These are phyloP conservation scores for Autographa pulchrina DNA, from an alignment of 2,888 invertebrate species.

Conservation along the genomic window DNA sequence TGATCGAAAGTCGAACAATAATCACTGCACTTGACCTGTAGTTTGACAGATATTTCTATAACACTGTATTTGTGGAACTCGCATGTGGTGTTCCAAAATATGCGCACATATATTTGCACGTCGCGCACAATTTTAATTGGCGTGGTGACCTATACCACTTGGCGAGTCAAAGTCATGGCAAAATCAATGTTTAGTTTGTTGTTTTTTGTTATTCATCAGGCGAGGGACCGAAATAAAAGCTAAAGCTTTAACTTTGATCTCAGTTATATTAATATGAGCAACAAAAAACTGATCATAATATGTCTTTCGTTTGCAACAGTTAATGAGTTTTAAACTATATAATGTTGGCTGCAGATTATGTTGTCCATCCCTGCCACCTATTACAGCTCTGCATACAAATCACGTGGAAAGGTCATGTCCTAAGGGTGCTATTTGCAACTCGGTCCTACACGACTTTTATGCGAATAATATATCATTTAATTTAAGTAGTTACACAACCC, in stretches of 20 bases:
- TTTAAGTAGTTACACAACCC: slow-evolving; percentile 22
- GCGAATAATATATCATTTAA: slow-evolving; percentile 31
- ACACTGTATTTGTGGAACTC: too few relatives aligned
- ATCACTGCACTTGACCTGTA: too few relatives aligned
- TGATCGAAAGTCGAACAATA: too few relatives aligned
- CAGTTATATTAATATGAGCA: not conserved
- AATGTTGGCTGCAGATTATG: slow-evolving; percentile 15
- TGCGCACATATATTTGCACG: too few relatives aligned
- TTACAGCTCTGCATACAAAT: slow-evolving; percentile 25
- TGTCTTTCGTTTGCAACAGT: not conserved
- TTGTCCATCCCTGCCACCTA: slow-evolving; percentile 41
- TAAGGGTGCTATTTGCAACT: slow-evolving; percentile 40
- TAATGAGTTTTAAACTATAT: slow-evolving; percentile 5
- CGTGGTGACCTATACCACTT: too few relatives aligned
- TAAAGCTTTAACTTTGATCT: not conserved
- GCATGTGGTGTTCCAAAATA: too few relatives aligned
- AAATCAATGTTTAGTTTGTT: too few relatives aligned
- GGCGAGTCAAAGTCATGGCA: too few relatives aligned
- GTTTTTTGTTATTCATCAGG: too few relatives aligned
- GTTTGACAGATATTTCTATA: too few relatives aligned
- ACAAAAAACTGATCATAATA: not conserved
- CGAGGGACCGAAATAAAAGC: too few relatives aligned
- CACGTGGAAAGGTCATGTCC: slow-evolving; percentile 41
- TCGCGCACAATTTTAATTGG: too few relatives aligned
- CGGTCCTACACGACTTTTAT: slow-evolving; percentile 46